Evolutionary conservation across 2,113 vertebrate species (phyloP).

Genomic region (Serinus canaria): DNA sequence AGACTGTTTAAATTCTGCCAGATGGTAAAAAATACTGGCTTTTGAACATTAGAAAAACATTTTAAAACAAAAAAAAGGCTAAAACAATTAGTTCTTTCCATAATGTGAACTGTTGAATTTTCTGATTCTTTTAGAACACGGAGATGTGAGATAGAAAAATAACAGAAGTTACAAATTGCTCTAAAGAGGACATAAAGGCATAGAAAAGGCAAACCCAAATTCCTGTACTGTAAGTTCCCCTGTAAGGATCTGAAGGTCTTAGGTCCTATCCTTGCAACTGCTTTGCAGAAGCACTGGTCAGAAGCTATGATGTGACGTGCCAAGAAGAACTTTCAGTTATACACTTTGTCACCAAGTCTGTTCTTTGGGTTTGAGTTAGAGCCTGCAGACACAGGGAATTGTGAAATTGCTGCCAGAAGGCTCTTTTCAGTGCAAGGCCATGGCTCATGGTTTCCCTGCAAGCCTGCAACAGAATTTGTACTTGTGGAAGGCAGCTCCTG

Average conservation of each 20-base stretch:
- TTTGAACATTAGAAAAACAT: background rate
- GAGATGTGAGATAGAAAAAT: background rate
- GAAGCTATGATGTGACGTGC: background rate
- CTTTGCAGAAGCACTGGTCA: background rate
- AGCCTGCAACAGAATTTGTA: background rate
- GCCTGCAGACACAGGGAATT: background rate
- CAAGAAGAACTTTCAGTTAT: background rate
- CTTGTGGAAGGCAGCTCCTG: background rate
- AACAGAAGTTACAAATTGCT: background rate
- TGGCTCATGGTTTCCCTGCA: background rate
- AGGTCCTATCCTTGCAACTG: background rate
- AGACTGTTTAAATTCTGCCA: background rate
- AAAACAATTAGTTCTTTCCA: background rate
- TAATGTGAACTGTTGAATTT: background rate
- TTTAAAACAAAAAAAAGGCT: background rate
- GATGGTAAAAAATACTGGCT: background rate
- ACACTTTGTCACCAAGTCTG: background rate
- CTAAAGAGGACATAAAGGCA: background rate
- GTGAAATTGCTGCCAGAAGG: background rate
- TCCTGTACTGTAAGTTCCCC: background rate
- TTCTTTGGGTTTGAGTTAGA: background rate
- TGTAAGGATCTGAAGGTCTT: background rate
- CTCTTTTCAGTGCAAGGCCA: background rate
- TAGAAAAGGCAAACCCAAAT: background rate
- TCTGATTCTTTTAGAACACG: background rate